Evolutionary conservation across 2,113 vertebrate genomes (phyloP), one percentile per base, ranked within the genome.

Genomic region (Prionailurus bengalensis): DNA sequence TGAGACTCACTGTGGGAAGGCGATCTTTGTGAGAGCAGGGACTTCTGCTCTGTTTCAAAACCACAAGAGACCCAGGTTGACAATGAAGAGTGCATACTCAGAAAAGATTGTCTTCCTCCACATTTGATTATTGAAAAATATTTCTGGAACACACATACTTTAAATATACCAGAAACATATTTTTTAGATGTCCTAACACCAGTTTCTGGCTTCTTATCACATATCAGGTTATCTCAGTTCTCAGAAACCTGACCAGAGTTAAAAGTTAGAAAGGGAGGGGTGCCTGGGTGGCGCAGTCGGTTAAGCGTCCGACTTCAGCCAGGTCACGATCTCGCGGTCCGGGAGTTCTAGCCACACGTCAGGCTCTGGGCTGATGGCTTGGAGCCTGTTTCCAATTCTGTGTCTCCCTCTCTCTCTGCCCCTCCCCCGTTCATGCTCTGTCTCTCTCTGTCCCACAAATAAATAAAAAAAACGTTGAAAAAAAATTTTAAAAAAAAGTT

Each of bases 211-310:
- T 83, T 79, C 80, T 93, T 95, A 85, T 82, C 53, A 80, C 65
- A 53, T 27, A n/a, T 85, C 51, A 82, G 21, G 31, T 45, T 91
- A 45, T 85, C 36, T 95, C 39, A 86, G 82, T 82, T 86, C 86
- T 97, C 78, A 94, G 89, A 91, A 95, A 89, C 15, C 89, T 94
- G 31, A 80, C 51, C 33, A 91, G 86, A n/a, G 63, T 82, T 92
- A 63, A 91, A 36, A 97, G 68, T 36, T 84, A 86, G 33, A 66
- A 89, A 85, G 33, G 48, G 61, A 96, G 36, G 36, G 36, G 36
- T 36, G 36, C 36, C 36, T 36, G 36, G 36, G 36, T 36, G 36
- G 36, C 36, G 36, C 36, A 36, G 36, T 36, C 36, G 36, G 36
- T 36, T 36, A 36, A 36, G 36, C 36, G 36, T 36, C 36, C 2